These are phyloP conservation scores for Pluvianellus socialis DNA, from an alignment of 2,113 vertebrate genomes.

Conservation along the genomic window DNA sequence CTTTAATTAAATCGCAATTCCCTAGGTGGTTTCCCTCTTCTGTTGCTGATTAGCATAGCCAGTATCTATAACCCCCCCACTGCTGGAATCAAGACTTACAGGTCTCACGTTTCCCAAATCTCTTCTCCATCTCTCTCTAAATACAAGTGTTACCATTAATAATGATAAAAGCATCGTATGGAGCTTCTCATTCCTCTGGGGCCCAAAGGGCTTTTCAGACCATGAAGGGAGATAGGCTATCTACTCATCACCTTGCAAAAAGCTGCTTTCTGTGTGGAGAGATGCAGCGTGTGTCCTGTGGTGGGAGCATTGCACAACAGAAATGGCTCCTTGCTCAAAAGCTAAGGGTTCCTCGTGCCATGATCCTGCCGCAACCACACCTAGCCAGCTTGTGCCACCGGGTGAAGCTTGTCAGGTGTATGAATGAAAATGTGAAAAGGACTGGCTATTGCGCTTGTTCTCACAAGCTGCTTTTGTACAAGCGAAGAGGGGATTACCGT, in stretches of 20 bases:
- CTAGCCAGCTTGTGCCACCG: no score
- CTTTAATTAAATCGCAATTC: conserved; percentile 70
- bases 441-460: fast-evolving
- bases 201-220: background rate
- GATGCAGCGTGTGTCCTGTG: background rate
- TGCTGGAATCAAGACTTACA: conserved; percentile 21
- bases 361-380: background rate
- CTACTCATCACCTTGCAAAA: background rate
- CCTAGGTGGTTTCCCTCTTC: conserved; percentile 27
- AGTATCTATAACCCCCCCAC: conserved; percentile 6
- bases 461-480: background rate
- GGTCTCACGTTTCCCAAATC: conserved; percentile 13
- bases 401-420: background rate
- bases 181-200: background rate
- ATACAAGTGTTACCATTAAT: conserved; percentile 7
- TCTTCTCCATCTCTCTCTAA: conserved; percentile 39
- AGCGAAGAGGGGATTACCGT: no score
- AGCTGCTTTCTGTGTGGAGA: background rate
- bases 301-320: background rate
- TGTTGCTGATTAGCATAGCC: conserved; percentile 37
- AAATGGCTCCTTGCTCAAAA: background rate
- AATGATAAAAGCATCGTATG: background rate
- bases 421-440: background rate
- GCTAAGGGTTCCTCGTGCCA: background rate
- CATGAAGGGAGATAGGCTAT: background rate